These are phyloP conservation scores for Neosilurus hyrtlii DNA, from an alignment of 2,797 vertebrate species.

Conservation along the genomic window DNA sequence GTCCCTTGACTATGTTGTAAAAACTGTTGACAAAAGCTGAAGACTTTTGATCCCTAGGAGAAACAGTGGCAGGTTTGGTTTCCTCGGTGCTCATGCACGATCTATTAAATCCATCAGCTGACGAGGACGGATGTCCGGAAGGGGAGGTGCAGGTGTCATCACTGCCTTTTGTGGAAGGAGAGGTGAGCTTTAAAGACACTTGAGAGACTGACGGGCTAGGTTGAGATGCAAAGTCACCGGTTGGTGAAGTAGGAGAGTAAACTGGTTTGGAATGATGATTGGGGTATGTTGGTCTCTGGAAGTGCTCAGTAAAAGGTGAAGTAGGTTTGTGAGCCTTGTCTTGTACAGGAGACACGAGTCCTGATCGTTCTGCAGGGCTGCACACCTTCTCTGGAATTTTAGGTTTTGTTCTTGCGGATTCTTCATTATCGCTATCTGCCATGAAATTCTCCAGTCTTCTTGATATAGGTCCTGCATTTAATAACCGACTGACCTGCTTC, in stretches of 20 bases:
- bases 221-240: slow-evolving; percentile 54
- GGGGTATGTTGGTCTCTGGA: slow-evolving; percentile 57
- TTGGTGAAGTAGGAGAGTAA: slow-evolving; percentile 9
- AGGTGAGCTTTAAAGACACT: slow-evolving; percentile 57
- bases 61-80: slow-evolving; percentile 57
- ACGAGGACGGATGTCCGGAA: slow-evolving; percentile 55
- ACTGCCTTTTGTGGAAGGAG: slow-evolving; percentile 44
- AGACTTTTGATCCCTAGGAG: slow-evolving; percentile 62
- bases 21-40: slow-evolving; percentile 51
- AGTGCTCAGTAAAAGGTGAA: slow-evolving; percentile 46
- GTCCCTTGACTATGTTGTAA: slow-evolving; percentile 57
- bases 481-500: slow-evolving; percentile 57
- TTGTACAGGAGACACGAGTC: slow-evolving; percentile 60
- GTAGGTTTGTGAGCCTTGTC: slow-evolving; percentile 59
- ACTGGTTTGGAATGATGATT: slow-evolving; percentile 30
- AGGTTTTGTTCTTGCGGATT: slow-evolving; percentile 63
- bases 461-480: slow-evolving; percentile 89
- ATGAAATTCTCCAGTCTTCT: slow-evolving; percentile 83
- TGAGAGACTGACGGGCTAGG: slow-evolving; percentile 54
- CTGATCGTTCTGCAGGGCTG: slow-evolving; percentile 56
- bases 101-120: slow-evolving; percentile 62
- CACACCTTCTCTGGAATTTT: slow-evolving; percentile 61
- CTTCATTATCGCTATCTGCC: slow-evolving; percentile 77
- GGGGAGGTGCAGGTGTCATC: slow-evolving; percentile 53
- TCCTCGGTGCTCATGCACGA: slow-evolving; percentile 59